phyloP scores from a whole-genome alignment of 2,113 vertebrate species.

The Pseudorectes ferrugineus region DNA sequence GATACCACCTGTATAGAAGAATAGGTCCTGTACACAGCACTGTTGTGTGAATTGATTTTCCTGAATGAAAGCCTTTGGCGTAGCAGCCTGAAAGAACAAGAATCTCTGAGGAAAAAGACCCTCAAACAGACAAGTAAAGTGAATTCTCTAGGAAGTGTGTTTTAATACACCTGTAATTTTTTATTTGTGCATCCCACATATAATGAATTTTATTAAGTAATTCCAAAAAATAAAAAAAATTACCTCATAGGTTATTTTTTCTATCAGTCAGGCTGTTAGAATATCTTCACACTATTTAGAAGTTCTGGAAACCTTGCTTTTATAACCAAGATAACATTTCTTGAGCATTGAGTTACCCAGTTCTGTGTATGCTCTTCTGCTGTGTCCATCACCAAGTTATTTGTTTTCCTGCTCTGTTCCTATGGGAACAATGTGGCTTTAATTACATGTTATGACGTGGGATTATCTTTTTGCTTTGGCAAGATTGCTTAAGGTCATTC shows the following conservation, averaged over 20 bases:
- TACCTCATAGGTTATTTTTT: background rate
- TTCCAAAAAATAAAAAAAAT: background rate
- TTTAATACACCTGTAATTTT: background rate
- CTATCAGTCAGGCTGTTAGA: background rate
- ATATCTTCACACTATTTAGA: background rate
- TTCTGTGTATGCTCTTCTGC: background rate
- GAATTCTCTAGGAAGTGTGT: background rate
- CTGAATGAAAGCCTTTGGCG: background rate
- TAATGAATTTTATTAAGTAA: background rate
- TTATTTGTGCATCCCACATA: background rate
- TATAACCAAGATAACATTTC: background rate
- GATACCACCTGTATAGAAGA: background rate
- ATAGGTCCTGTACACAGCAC: background rate
- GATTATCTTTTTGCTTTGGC: conserved; percentile 33
- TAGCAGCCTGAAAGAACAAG: background rate
- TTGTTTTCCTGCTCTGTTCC: conserved; percentile 29
- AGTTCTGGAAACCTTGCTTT: background rate
- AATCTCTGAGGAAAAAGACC: fast-evolving
- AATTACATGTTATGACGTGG: background rate
- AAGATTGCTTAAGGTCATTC: conserved; percentile 12
- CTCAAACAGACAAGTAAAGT: background rate
- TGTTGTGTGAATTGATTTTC: background rate
- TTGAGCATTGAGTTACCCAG: background rate
- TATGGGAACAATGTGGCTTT: conserved; percentile 44
- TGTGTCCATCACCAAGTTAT: background rate